Conservation (phyloP, 2,888 invertebrate species). For the Apamea anceps region DNA sequence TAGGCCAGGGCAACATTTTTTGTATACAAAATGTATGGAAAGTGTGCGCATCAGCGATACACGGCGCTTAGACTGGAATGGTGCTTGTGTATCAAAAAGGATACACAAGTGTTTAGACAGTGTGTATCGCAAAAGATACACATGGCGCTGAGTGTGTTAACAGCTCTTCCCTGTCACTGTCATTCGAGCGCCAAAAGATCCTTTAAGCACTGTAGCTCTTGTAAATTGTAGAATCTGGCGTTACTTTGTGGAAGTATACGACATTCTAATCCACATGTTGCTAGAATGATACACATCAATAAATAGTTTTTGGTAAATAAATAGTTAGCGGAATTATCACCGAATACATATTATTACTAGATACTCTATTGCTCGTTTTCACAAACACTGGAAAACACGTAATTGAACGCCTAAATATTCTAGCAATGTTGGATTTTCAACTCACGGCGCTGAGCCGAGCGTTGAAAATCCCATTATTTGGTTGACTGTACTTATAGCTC, state of each 20-base stretch:
- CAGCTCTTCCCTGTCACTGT: not conserved
- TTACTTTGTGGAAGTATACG: not conserved
- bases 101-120: no score
- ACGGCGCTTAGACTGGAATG: no score
- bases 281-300: not conserved
- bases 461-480: not conserved
- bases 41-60: no score
- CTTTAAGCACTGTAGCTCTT: not conserved
- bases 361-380: not conserved
- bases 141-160: no score
- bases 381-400: not conserved
- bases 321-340: not conserved
- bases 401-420: not conserved
- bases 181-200: not conserved
- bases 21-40: no score
- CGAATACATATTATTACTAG: not conserved
- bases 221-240: not conserved
- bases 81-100: no score
- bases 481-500: not conserved
- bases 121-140: no score
- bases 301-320: not conserved
- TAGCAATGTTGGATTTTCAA: not conserved
- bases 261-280: not conserved
- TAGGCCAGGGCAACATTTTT: no score
- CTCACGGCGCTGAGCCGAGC: not conserved